Percentiles rank a stretch among this genome's conserved stretches.
Evolutionary conservation across 1,140 invertebrate species (phyloP).

Genomic region (Diachasma alloeum): DNA sequence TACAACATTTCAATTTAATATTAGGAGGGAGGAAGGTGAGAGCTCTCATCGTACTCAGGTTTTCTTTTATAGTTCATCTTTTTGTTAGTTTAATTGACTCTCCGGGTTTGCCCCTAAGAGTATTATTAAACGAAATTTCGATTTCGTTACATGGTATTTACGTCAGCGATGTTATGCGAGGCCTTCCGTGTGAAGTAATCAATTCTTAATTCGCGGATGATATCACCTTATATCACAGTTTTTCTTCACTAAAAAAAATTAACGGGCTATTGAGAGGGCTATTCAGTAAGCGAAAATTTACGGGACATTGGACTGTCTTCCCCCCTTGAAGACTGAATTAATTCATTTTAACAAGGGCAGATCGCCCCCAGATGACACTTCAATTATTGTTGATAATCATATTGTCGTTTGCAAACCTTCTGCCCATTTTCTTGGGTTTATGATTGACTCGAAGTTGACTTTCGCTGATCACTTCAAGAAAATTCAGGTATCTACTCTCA

Average conservation of each 20-base stretch:
- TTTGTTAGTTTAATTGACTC: no score
- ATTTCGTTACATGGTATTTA: constrained; percentile 21
- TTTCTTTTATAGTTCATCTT: no score
- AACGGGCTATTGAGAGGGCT: background rate
- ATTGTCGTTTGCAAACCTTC: background rate
- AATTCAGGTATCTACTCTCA: background rate
- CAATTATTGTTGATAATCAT: background rate
- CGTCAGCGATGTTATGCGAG: constrained; percentile 6
- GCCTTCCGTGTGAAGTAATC: background rate
- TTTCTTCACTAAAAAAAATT: background rate
- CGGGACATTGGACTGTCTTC: background rate
- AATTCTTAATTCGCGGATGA: constrained; percentile 24
- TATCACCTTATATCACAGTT: background rate
- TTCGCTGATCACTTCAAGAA: background rate
- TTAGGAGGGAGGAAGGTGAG: no score
- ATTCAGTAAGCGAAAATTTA: background rate
- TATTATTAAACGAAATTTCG: no score
- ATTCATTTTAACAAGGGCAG: constrained; percentile 19
- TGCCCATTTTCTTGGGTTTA: constrained; percentile 1
- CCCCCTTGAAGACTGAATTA: constrained; percentile 5
- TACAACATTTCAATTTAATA: no score
- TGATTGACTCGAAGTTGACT: constrained; percentile 6
- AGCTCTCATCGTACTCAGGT: no score
- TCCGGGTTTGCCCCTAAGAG: no score
- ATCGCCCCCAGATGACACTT: background rate